These are phyloP conservation scores for Callitettix versicolor DNA, from an alignment of 1,140 invertebrate genomes.

Conservation along the genomic window DNA sequence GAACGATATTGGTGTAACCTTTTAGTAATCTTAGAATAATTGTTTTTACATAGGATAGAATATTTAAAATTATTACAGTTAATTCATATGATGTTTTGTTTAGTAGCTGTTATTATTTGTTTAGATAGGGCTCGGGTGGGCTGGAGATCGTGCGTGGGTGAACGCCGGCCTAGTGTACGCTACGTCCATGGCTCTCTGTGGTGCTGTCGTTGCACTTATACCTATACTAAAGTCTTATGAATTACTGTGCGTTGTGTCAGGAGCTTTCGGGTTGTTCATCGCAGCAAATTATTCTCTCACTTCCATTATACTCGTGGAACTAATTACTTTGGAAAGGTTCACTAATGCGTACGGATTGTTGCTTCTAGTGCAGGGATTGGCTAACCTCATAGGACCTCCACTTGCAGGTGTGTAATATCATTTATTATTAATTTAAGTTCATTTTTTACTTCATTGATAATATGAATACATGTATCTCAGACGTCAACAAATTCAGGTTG, in stretches of 20 bases:
- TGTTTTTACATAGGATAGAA: too few relatives aligned
- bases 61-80: too few relatives aligned
- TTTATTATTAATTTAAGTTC: too few relatives aligned
- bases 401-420: constrained; percentile 55
- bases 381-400: constrained; percentile 78
- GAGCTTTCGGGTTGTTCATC: constrained; percentile 72
- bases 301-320: constrained; percentile 74
- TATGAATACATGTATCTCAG: too few relatives aligned
- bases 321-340: constrained; percentile 75
- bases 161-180: constrained; percentile 66
- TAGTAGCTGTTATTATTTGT: too few relatives aligned
- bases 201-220: constrained; percentile 54
- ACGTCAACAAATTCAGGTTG: too few relatives aligned
- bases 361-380: constrained; percentile 76
- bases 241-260: constrained; percentile 47
- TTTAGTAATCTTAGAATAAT: too few relatives aligned
- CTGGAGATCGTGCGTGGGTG: constrained; percentile 68
- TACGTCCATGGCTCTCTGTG: constrained; percentile 65
- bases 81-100: too few relatives aligned
- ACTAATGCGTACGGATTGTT: constrained; percentile 83
- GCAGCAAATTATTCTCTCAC: constrained; percentile 80
- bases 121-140: constrained; percentile 76
- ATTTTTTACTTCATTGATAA: background rate
- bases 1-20: too few relatives aligned
- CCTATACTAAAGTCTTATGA: constrained; percentile 51